Evolutionary conservation across 2,113 vertebrate genomes (phyloP), one percentile per base, ranked within the genome.

Genomic region (Motacilla tschutschensis): DNA sequence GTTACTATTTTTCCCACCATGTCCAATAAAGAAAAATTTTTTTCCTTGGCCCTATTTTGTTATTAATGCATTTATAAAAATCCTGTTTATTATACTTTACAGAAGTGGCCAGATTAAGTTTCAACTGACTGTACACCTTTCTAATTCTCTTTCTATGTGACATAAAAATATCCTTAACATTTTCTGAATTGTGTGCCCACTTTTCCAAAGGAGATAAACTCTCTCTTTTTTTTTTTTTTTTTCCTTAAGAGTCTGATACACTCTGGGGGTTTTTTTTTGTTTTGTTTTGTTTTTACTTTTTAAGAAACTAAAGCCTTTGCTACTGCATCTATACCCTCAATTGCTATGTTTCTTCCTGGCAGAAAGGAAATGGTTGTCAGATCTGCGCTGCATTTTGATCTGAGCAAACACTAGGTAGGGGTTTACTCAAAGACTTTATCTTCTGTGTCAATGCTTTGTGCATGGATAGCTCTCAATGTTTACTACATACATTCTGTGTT

Each of bases 401-500:
- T 83, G 70, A 88, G 26, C 25, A 73, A 89, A 88, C 28, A 60
- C 9, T 40, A 67, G 35, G 22, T 47, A 71, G 20, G 36, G 47
- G 5, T 71, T 88, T 63, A 57, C 40, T 60, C 48, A 89, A 83
- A 70, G 33, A 46, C 25, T 55, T 87, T 40, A 70, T 59, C 5
- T 83, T 91, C 66, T 85, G 33, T 78, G 48, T 83, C 53, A 85
- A 71, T 31, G 71, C 20, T 80, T 55, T 48, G 13, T 64, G 15
- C 41, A 57, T 81, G 25, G 66, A 48, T 59, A 86, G 16, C 17
- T 75, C 81, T 69, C 54, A 48, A 1, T 46, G 16, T 67, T 80
- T 88, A 67, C 41, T 75, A 48, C 57, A 53, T 83, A 55, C 35
- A 72, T 85, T 86, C 25, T 40, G 0, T 55, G 35, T 78, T 83